Conservation (phyloP, 2,888 invertebrate species). For the Acanthacorydalis orientalis region DNA sequence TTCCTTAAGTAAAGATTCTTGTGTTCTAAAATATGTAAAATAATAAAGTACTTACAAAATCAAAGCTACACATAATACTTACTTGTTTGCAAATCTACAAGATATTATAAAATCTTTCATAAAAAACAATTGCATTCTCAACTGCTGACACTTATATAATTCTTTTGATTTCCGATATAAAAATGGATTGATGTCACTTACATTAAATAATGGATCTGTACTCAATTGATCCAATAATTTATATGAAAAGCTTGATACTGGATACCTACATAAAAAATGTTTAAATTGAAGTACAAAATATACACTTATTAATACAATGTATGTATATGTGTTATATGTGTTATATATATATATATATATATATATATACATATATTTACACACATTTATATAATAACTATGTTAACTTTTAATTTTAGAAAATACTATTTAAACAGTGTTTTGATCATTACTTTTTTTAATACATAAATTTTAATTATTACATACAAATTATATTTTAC, state of each 20-base stretch:
- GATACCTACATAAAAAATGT: constrained; percentile 37
- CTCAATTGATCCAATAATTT: constrained; percentile 60
- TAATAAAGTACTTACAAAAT: constrained; percentile 9
- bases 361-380: not conserved
- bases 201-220: constrained; percentile 58
- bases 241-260: constrained; percentile 68
- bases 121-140: constrained; percentile 47
- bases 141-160: constrained; percentile 39
- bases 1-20: constrained; percentile 36
- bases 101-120: constrained; percentile 52
- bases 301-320: constrained; percentile 1
- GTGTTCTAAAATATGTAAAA: constrained; percentile 34
- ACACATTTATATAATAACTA: not conserved
- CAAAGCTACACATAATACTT: constrained; percentile 16
- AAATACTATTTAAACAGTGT: constrained; percentile 3
- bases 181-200: constrained; percentile 50
- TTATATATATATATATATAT: not conserved
- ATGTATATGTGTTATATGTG: too few relatives aligned
- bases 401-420: too few relatives aligned
- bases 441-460: too few relatives aligned
- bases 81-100: constrained; percentile 50
- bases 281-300: not conserved
- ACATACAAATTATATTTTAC: too few relatives aligned
- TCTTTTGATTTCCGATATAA: constrained; percentile 45
- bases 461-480: too few relatives aligned